These are phyloP conservation scores for Melitaea athalia DNA, from an alignment of 2,888 invertebrate genomes.

Conservation along the genomic window DNA sequence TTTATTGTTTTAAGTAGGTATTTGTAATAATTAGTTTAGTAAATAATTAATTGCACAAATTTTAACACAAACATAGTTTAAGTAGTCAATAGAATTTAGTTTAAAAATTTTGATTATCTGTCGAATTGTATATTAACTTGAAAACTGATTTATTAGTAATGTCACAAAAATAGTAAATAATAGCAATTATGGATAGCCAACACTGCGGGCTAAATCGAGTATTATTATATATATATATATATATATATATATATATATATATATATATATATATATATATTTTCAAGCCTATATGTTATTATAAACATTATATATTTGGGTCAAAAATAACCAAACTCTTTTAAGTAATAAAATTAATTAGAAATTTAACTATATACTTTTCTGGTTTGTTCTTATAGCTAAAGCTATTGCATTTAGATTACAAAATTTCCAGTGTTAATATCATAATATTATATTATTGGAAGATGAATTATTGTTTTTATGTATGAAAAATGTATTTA, in stretches of 20 bases:
- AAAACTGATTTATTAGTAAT: background rate
- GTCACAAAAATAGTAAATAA: background rate
- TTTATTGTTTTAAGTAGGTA: slow-evolving; percentile 17
- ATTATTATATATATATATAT: no score
- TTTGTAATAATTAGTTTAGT: slow-evolving; percentile 14
- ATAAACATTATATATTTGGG: no score
- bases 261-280: background rate
- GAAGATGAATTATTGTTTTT: no score
- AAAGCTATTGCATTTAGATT: no score
- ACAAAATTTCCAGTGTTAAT: no score
- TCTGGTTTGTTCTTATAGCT: no score
- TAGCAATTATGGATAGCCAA: background rate
- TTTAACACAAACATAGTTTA: slow-evolving; percentile 22
- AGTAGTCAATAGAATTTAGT: slow-evolving; percentile 25
- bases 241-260: no score
- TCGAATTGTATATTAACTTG: background rate
- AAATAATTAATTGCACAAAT: slow-evolving; percentile 35
- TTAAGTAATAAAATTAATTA: no score
- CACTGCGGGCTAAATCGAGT: background rate
- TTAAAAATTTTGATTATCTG: slow-evolving; percentile 2
- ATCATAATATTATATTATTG: no score
- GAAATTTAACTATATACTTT: no score
- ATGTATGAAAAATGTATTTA: no score
- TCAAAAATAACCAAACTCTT: no score
- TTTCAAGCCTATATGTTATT: background rate